A percentile compares a stretch with the other conserved stretches of the same genome.
Evolutionary conservation across 2,113 vertebrate genomes (phyloP).

Genomic region (Poeciliopsis prolifica): DNA sequence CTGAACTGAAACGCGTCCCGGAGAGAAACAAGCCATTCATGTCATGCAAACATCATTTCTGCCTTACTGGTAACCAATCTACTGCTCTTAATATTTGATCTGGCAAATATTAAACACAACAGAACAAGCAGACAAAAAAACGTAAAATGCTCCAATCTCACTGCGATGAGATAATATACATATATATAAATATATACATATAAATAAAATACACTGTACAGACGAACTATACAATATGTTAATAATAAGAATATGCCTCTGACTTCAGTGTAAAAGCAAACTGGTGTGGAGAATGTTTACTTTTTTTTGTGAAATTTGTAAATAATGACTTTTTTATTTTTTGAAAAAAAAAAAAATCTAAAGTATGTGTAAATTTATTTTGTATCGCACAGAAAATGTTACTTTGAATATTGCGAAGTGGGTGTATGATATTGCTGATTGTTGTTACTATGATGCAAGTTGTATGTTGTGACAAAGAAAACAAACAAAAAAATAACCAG

Average conservation of each 20-base stretch:
- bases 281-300: slow-evolving; percentile 84
- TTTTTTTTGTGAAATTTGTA: slow-evolving; percentile 87
- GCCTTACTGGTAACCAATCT: slow-evolving; percentile 69
- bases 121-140: not conserved
- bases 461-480: slow-evolving; percentile 69
- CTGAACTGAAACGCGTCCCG: not conserved
- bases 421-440: slow-evolving; percentile 85
- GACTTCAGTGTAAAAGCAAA: slow-evolving; percentile 70
- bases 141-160: slow-evolving; percentile 30
- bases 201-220: slow-evolving; percentile 44
- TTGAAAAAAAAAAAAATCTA: slow-evolving; percentile 79
- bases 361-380: slow-evolving; percentile 86
- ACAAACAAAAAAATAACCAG: slow-evolving; percentile 73
- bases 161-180: slow-evolving; percentile 28
- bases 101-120: slow-evolving; percentile 7
- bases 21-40: slow-evolving; percentile 34
- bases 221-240: slow-evolving; percentile 38
- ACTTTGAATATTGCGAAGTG: slow-evolving; percentile 85
- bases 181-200: slow-evolving; percentile 10
- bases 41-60: slow-evolving; percentile 66
- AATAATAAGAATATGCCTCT: slow-evolving; percentile 54
- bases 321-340: slow-evolving; percentile 86
- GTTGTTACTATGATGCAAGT: slow-evolving; percentile 85
- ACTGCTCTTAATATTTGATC: slow-evolving; percentile 54
- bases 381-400: slow-evolving; percentile 89